Evolutionary conservation across 2,113 vertebrate species (phyloP).

Genomic region (Brachypteracias leptosomus): DNA sequence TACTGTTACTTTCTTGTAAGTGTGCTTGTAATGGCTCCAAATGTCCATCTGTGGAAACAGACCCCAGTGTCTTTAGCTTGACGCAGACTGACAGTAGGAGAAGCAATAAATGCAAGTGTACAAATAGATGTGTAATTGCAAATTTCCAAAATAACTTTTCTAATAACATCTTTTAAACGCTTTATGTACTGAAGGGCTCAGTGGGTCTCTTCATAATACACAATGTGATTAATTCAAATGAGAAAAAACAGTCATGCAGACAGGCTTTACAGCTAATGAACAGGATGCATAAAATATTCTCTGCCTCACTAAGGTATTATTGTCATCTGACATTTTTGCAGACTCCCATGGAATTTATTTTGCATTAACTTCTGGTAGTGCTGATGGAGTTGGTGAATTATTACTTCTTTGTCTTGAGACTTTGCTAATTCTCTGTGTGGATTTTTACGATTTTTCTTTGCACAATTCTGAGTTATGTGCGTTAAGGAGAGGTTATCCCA

Average conservation of each 20-base stretch:
- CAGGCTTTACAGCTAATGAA: slow-evolving; percentile 45
- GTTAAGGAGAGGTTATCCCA: neutral
- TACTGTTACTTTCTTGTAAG: neutral
- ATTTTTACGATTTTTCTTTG: neutral
- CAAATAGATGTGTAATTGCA: slow-evolving; percentile 8
- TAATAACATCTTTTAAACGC: slow-evolving; percentile 28
- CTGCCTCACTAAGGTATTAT: slow-evolving; percentile 13
- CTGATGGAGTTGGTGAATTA: neutral
- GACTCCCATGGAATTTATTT: slow-evolving; percentile 33
- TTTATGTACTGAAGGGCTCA: slow-evolving; percentile 15
- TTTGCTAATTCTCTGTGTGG: neutral
- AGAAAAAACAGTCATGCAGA: slow-evolving; percentile 26
- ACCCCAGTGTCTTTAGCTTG: neutral
- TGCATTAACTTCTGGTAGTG: neutral
- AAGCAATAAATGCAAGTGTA: neutral
- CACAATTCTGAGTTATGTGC: neutral
- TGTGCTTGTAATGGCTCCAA: neutral
- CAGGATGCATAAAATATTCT: slow-evolving; percentile 34
- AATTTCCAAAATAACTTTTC: slow-evolving; percentile 25
- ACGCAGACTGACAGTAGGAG: neutral
- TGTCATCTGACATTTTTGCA: slow-evolving; percentile 45
- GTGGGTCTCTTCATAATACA: neutral
- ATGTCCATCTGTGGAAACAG: neutral
- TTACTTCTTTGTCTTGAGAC: neutral
- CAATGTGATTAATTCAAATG: slow-evolving; percentile 44